Base-by-base conservation (phyloP, 2,888 invertebrate genomes). In the Craniophora ligustri region DNA sequence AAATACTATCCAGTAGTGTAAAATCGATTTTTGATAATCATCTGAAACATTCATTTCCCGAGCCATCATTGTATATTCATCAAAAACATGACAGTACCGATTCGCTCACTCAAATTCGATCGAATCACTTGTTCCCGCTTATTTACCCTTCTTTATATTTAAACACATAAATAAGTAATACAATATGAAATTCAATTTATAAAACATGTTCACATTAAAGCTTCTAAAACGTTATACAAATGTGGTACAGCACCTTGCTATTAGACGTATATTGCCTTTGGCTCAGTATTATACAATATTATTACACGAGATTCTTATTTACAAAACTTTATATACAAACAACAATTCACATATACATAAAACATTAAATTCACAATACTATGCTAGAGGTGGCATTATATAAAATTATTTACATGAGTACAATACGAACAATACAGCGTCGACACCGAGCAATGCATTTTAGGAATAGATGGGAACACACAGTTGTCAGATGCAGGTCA, bases 231-330 rank as follows among this genome's bases (percentile, higher is more conserved):
- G 67, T 81, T 81, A 78, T 78, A 85, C 76, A 83, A 81, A 84
- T 81, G 70, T 79, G 76, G 76, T 79, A 86, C 88, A 92, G 89
- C 91, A 92, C 91, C 91, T 88, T 84, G 79, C 82, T 81, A 79
- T 79, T 80, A 88, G 84, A 88, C 84, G 83, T 84, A 79, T 79
- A 82, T 82, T 86, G 91, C 91, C 92, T 92, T 91, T 90, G 91
- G 91, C 91, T 89, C 83, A 88, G 79, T 82, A 84, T 83, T 78
- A 78, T 72, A 75, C 64, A 71, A 62, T 49, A 58, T 64, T 74
- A 67, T 31, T 58, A 39, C 47, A 75, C 76, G 89, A 89, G 87
- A 88, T 89, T 89, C 87, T 78, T 78, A 83, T 84, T 79, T 81
- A 84, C 79, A 84, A 70, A 82, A 73, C 74, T 74, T 75, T 79